These are phyloP conservation scores for Gymnothorax reevesii DNA, from an alignment of 2,797 vertebrate species.

Conservation along the genomic window DNA sequence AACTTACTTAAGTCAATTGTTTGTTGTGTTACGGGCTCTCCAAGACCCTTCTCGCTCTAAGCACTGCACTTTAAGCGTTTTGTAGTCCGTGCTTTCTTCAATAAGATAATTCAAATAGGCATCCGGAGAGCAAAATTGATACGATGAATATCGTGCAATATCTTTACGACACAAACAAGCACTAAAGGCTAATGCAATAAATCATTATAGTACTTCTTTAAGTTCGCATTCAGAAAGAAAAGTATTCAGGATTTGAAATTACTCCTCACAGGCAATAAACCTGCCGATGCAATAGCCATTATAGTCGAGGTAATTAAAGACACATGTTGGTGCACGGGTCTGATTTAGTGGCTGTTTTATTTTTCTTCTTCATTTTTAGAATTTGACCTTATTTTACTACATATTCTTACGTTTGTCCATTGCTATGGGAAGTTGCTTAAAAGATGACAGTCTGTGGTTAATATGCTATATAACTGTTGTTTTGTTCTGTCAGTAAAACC, in stretches of 20 bases:
- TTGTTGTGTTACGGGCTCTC: constrained; percentile 43
- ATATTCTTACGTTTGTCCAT: not conserved
- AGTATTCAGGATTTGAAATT: not conserved
- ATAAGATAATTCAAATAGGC: constrained; percentile 12
- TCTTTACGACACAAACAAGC: not conserved
- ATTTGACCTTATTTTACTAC: not conserved
- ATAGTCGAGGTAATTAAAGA: constrained; percentile 16
- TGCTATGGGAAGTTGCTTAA: constrained; percentile 4
- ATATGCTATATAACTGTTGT: not conserved
- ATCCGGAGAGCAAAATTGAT: not conserved
- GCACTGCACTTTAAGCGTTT: constrained; percentile 34
- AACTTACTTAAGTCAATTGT: constrained; percentile 78
- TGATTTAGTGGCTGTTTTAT: not conserved
- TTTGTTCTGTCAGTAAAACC: not conserved
- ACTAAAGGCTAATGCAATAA: not conserved
- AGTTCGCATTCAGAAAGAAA: constrained; percentile 10
- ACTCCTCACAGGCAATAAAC: not conserved
- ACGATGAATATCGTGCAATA: constrained; percentile 6
- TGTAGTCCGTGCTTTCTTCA: constrained; percentile 27
- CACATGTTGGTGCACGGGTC: not conserved
- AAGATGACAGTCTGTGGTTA: not conserved
- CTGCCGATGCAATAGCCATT: not conserved
- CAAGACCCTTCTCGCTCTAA: constrained; percentile 26
- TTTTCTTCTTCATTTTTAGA: not conserved
- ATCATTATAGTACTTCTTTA: not conserved